Evolutionary conservation across 2,797 vertebrate genomes (phyloP).

Genomic region (Ibycter americanus): DNA sequence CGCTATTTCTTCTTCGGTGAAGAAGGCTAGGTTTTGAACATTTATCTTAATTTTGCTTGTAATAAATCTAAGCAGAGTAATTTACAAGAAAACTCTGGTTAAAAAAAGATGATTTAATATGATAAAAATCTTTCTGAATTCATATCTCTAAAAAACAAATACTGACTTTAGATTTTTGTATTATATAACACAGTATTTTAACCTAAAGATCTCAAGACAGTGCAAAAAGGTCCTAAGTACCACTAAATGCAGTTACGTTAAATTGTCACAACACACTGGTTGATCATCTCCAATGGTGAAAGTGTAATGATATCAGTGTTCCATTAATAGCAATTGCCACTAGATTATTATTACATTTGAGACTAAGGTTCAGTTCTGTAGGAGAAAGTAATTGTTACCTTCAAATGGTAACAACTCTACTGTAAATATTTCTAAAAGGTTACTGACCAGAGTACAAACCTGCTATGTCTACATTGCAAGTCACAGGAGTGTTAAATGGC

Average conservation of each 20-base stretch:
- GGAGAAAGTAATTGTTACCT: background rate
- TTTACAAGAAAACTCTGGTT: background rate
- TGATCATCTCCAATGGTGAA: background rate
- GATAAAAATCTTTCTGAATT: background rate
- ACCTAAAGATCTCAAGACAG: background rate
- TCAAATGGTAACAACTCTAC: background rate
- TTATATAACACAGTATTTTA: background rate
- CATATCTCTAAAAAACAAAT: background rate
- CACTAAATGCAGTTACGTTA: background rate
- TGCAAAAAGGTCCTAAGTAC: background rate
- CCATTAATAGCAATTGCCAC: background rate
- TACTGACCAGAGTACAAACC: background rate
- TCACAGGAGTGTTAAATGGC: background rate
- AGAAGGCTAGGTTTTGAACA: background rate
- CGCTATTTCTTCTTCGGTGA: background rate
- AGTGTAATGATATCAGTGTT: background rate
- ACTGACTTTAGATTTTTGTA: background rate
- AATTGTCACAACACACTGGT: background rate
- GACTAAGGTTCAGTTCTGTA: background rate
- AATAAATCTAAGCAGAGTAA: background rate
- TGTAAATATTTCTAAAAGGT: background rate
- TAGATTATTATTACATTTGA: background rate
- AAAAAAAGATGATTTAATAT: background rate
- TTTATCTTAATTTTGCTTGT: background rate
- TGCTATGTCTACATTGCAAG: background rate